Evolutionary conservation across 2,113 vertebrate genomes (phyloP), one percentile per base, ranked within the genome.

Genomic region (Tichodroma muraria): DNA sequence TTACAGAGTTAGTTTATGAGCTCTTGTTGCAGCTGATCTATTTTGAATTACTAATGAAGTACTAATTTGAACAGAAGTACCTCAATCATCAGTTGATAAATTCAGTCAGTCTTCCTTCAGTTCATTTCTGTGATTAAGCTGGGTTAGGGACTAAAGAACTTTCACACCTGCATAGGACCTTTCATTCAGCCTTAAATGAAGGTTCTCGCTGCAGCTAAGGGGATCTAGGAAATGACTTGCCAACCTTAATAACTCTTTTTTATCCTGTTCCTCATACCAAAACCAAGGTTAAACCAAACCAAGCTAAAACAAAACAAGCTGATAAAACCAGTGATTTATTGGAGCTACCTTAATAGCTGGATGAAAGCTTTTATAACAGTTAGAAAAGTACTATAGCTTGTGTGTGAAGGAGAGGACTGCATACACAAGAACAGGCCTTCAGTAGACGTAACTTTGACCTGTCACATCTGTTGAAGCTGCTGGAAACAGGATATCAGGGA

Each of bases 1-100:
- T 82, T 92, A 18, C 14, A 45, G 12, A 20, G 16, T 68, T 85
- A 64, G 73, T 81, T 94, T 68, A 72, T 40, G 23, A 72, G 21
- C 8, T 91, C 9, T 69, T 88, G 54, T 85, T 82, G 44, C 20
- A 94, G 37, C 18, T 65, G 12, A 54, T 86, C 53, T 90, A 40
- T 64, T 93, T 88, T 65, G 56, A 93, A 83, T 91, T 66, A 63
- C 50, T 89, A 91, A 92, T 77, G 57, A 85, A 95, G 80, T 73
- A 83, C 30, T 89, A 57, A 76, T 88, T 83, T 90, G 68, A 91
- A 83, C 21, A 77, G 31, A 88, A 88, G 37, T 88, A 83, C 31
- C 23, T 88, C 85, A 85, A 89, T 21, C 2, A 6, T 72, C 22
- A 73, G 71, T 50, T 47, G 77, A 66, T 65, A 88, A 85, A 88